phyloP scores from a whole-genome alignment of 2,888 invertebrate genomes.

The Cistogaster globosa region DNA sequence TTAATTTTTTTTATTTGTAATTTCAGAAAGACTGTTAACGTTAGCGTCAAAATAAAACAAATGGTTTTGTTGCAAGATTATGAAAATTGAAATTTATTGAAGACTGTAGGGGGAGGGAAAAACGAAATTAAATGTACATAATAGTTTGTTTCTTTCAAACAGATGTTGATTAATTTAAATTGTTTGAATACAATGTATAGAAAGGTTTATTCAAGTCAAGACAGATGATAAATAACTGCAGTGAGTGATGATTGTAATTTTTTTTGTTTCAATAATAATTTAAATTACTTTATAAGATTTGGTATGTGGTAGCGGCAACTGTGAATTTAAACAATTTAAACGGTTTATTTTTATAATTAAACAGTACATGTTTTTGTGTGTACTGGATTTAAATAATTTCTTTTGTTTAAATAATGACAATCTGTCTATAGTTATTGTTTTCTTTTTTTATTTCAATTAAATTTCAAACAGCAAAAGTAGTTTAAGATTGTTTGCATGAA shows the following conservation, averaged over 20 bases:
- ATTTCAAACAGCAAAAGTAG: slow-evolving; percentile 27
- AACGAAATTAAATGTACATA: slow-evolving; percentile 15
- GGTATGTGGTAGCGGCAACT: slow-evolving; percentile 8
- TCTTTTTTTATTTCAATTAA: slow-evolving; percentile 11
- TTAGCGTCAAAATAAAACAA: slow-evolving; percentile 28
- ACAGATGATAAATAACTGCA: slow-evolving; percentile 28
- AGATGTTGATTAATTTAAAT: slow-evolving; percentile 66
- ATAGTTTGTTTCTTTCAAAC: slow-evolving; percentile 34
- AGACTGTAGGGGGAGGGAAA: not conserved
- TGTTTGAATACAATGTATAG: slow-evolving; percentile 40
- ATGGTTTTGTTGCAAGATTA: slow-evolving; percentile 56
- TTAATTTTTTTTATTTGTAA: slow-evolving; percentile 15
- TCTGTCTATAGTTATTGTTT: slow-evolving; percentile 20
- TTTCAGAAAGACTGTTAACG: slow-evolving; percentile 15
- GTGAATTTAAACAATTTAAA: slow-evolving; percentile 28
- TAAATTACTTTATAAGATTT: slow-evolving; percentile 60
- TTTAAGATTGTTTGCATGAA: slow-evolving; percentile 47
- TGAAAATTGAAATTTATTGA: slow-evolving; percentile 16
- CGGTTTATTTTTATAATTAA: slow-evolving; percentile 12
- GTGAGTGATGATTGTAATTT: no score
- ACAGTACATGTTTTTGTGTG: slow-evolving; percentile 26
- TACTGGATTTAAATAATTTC: slow-evolving; percentile 37
- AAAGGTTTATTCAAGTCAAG: slow-evolving; percentile 40
- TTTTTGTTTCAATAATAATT: slow-evolving; percentile 40
- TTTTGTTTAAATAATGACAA: slow-evolving; percentile 43